Conservation (phyloP, 2,113 vertebrate species). For the Tenebrosternarchus preto region DNA sequence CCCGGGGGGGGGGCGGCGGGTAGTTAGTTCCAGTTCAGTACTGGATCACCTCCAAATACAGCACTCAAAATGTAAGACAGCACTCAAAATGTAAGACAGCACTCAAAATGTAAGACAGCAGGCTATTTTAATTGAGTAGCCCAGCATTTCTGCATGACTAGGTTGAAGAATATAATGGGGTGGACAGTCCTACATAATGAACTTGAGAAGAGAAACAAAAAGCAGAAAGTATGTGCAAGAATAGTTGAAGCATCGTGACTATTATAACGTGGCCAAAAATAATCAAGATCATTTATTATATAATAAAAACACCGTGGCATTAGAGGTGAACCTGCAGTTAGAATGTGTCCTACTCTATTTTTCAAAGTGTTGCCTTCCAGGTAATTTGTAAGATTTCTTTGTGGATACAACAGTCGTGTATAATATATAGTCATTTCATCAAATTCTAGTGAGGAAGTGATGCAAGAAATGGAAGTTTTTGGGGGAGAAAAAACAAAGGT, state of each 20-base stretch:
- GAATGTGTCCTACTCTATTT: not conserved
- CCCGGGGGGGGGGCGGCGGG: no score
- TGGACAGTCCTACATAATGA: constrained; percentile 11
- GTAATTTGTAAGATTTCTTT: not conserved
- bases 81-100: no score
- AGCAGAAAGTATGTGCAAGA: not conserved
- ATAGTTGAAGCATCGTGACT: not conserved
- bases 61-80: constrained; percentile 30
- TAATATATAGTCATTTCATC: not conserved
- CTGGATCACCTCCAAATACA: constrained; percentile 31
- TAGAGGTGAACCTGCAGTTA: not conserved
- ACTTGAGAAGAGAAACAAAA: not conserved
- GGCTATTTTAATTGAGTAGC: constrained; percentile 20
- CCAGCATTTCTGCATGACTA: constrained; percentile 24
- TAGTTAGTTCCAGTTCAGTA: not conserved
- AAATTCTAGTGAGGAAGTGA: not conserved
- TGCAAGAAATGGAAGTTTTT: no score
- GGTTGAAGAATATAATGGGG: constrained; percentile 7
- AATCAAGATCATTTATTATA: constrained; percentile 19
- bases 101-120: constrained; percentile 29
- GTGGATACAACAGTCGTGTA: not conserved
- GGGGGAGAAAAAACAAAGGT: no score
- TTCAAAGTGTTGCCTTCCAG: not conserved
- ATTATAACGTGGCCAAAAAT: not conserved
- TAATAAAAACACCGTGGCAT: not conserved